Evolutionary conservation across 2,888 invertebrate genomes (phyloP), one percentile per base, ranked within the genome.

Genomic region (Cheilosia pagana): DNA sequence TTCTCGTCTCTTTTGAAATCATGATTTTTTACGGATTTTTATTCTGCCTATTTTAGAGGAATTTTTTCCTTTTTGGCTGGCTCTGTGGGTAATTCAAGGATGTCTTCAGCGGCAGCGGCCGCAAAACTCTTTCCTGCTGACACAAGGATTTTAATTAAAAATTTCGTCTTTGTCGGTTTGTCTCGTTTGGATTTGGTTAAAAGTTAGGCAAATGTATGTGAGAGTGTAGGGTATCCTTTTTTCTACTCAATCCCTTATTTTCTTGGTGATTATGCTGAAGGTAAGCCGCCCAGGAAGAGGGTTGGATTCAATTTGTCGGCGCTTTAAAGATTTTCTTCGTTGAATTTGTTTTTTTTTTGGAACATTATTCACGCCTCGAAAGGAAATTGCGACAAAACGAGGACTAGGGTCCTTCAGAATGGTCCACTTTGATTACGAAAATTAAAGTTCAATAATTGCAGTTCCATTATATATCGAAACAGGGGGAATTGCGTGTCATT

Each of bases 131-230:
- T 71, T 85, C 81, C 85, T 79, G 85, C 85, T 81, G 85, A 85
- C 85, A 81, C 79, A 75, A 81, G 85, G 85, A 81, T 85, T 85
- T 85, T 85, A 85, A 85, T 85, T 85, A 85, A 85, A 85, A 81
- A 85, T 71, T 85, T 81, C 71, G 75, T 85, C 85, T 85, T 85
- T 85, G 79, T 85, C 79, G 85, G 85, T 79, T 81, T 76, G 70
- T 79, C 85, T 85, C 70, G 70, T 79, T 81, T 74, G 68, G 60
- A 65, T 78, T 82, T 82, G 82, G 67, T 78, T 77, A 82, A 75
- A 85, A 79, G 83, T 83, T 83, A 70, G 72, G 78, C 43, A 65
- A 65, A 63, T 55, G 70, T 76, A 52, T 50, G 14, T 19, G 59
- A 53, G 57, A 77, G 67, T 31, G 63, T 55, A n/a, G 28, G 35